phyloP scores from a whole-genome alignment of 2,888 invertebrate species.

The Itoplectis maculator region DNA sequence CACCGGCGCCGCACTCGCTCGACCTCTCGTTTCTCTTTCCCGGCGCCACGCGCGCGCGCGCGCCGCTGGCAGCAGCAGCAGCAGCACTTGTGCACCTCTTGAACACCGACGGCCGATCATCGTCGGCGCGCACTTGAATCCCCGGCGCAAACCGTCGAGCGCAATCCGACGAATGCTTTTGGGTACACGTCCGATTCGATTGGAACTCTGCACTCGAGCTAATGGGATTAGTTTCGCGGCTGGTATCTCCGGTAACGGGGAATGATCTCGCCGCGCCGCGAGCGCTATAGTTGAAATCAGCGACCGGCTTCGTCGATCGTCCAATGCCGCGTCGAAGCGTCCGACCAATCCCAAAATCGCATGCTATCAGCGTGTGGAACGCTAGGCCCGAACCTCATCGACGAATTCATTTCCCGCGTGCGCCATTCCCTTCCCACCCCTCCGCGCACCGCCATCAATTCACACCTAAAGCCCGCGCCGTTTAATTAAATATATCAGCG shows the following conservation, averaged over 20 bases:
- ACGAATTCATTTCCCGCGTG: conserved; percentile 3
- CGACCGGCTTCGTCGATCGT: conserved; percentile 8
- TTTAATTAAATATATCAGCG: background rate
- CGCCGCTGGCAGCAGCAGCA: too few species aligned
- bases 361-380: background rate
- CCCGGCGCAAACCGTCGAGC: conserved; percentile 13
- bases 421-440: background rate
- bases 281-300: conserved; percentile 18
- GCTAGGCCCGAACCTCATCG: background rate
- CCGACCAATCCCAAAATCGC: conserved; percentile 4
- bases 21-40: conserved; percentile 15
- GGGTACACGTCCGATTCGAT: conserved; percentile 39
- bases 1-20: conserved; percentile 13
- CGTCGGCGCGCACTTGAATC: conserved; percentile 2
- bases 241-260: conserved; percentile 43
- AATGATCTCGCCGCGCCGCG: conserved; percentile 15
- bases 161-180: conserved; percentile 36
- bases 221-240: conserved; percentile 56
- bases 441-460: too few species aligned
- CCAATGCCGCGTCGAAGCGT: background rate
- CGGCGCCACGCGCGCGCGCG: conserved; percentile 1
- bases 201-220: conserved; percentile 45
- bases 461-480: background rate
- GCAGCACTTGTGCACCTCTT: conserved; percentile 7
- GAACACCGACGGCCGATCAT: conserved; percentile 28